Evolutionary conservation across 2,797 vertebrate species (phyloP), one percentile per base, ranked within the genome.

Genomic region (Pipistrellus pipistrellus): DNA sequence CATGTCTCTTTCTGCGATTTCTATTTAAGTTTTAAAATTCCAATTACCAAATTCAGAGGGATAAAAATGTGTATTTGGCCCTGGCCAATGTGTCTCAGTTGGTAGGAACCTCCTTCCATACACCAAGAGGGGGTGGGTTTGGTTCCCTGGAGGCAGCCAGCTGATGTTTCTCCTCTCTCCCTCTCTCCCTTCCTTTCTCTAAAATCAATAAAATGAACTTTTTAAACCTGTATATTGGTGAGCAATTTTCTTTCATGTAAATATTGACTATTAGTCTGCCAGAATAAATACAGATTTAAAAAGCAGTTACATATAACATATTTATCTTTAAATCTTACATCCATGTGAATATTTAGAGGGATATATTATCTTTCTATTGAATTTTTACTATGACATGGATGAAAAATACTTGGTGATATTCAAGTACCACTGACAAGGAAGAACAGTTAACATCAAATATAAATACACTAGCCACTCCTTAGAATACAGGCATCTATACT

Each of bases 331-430:
- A 68, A 62, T 51, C 1, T 88, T 88, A 94, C 80, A 48, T 55
- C 14, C 57, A 30, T 18, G 4, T 80, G 12, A 80, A 6, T 75
- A 77, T 38, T 78, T 80, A 75, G 55, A 76, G 18, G 25, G 27
- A 95, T 35, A 35, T 41, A 46, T 6, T n/a, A 46, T 57, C 64
- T 93, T 95, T 66, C 21, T 77, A 14, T 76, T 44, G n/a, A 78
- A 46, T 2, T 68, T 68, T 46, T 87, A 66, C 20, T 57, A 32
- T 59, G n/a, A 78, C 51, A 73, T 59, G 4, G 18, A 21, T 89
- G 59, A 62, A 66, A 15, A 84, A 44, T 23, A 25, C 9, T 13
- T 64, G 5, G n/a, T 66, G 35, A 80, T 88, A 94, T 94, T 77
- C 32, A 64, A 81, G 23, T 66, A 35, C 2, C 3, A 57, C 6